Percentiles rank a stretch among this genome's conserved stretches.
These are phyloP conservation scores for Blastomussa wellsi DNA, from an alignment of 92 coral and sea anemone species.

Conservation along the genomic window DNA sequence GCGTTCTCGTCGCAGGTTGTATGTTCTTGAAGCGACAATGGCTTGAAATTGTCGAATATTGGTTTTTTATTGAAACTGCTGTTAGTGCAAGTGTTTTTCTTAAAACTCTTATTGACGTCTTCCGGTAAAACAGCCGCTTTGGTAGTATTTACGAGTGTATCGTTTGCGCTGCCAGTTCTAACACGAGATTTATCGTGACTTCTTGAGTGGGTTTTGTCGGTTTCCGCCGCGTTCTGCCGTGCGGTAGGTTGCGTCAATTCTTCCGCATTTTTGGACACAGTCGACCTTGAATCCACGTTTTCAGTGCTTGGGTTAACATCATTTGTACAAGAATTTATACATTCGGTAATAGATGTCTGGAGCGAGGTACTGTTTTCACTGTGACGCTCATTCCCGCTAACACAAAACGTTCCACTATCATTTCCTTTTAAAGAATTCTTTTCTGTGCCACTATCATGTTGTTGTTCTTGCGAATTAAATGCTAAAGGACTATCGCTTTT, in stretches of 20 bases:
- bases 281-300: neutral
- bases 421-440: too few species aligned
- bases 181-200: neutral
- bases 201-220: neutral
- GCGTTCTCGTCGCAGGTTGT: neutral
- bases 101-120: neutral
- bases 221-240: neutral
- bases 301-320: conserved; percentile 3
- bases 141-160: neutral
- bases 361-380: conserved; percentile 1
- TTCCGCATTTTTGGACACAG: conserved; percentile 6
- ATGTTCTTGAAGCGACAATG: neutral
- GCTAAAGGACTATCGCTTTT: neutral
- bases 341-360: neutral
- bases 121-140: neutral
- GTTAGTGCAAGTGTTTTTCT: neutral
- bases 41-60: neutral
- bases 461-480: neutral
- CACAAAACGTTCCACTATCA: conserved; percentile 1
- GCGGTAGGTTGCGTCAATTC: neutral
- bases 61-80: conserved; percentile 8
- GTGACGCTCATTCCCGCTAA: neutral
- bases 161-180: neutral
- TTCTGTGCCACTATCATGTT: neutral
- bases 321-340: neutral